A percentile compares a stretch with the other conserved stretches of the same genome.
phyloP scores from a whole-genome alignment of 2,888 invertebrate genomes.

The Dexiosoma caninum region DNA sequence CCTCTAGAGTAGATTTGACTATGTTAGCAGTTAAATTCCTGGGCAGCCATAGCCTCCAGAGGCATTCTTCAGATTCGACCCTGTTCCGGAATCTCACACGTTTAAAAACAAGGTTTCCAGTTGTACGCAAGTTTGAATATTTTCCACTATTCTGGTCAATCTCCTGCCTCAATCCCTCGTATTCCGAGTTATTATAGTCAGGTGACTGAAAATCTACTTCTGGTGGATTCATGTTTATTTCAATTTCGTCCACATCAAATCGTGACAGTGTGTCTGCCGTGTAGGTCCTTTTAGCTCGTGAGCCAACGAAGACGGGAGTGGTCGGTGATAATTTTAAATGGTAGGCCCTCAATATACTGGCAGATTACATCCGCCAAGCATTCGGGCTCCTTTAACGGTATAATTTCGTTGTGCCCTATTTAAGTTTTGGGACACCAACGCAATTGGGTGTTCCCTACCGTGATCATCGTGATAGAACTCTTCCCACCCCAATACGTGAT shows the following conservation, averaged over 20 bases:
- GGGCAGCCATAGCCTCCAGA: slow-evolving; percentile 26
- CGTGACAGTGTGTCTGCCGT: slow-evolving; percentile 1
- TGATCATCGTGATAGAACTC: not conserved
- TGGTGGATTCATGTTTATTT: not conserved
- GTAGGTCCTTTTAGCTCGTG: not conserved
- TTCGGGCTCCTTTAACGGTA: slow-evolving; percentile 6
- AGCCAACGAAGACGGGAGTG: slow-evolving; percentile 13
- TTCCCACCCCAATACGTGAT: not conserved
- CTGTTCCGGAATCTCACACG: not conserved
- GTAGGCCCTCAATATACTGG: slow-evolving; percentile 21
- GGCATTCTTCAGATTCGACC: not conserved
- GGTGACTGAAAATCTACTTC: not conserved
- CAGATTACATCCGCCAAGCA: too few relatives aligned
- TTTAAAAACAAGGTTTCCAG: slow-evolving; percentile 16
- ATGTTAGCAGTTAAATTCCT: not conserved
- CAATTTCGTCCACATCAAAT: slow-evolving; percentile 14
- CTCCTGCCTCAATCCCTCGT: not conserved
- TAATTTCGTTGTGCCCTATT: slow-evolving; percentile 21
- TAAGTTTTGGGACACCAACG: slow-evolving; percentile 10
- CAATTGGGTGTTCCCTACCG: not conserved
- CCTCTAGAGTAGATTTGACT: not conserved
- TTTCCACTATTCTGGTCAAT: not conserved
- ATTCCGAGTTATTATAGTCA: slow-evolving; percentile 5
- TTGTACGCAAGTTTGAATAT: not conserved
- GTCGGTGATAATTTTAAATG: slow-evolving; percentile 10